Evolutionary conservation across 2,797 vertebrate species (phyloP).

Genomic region (Setipinna tenuifilis): DNA sequence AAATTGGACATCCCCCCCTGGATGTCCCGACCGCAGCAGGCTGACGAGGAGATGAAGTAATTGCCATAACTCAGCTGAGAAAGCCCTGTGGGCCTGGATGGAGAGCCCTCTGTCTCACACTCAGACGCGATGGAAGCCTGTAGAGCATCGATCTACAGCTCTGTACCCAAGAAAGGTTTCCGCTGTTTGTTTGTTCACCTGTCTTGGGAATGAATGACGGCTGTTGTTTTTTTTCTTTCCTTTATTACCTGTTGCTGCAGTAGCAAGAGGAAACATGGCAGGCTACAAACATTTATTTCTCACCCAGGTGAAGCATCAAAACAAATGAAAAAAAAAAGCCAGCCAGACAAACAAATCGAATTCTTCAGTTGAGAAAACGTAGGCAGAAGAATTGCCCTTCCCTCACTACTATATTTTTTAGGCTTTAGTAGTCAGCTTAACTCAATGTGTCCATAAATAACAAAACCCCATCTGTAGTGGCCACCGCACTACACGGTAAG

Average conservation of each 20-base stretch:
- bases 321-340: background rate
- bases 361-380: background rate
- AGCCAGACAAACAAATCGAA: background rate
- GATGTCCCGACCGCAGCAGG: background rate
- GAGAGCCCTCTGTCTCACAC: background rate
- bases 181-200: background rate
- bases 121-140: background rate
- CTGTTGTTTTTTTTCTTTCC: background rate
- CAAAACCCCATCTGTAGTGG: background rate
- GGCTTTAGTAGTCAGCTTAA: background rate
- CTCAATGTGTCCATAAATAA: background rate
- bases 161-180: background rate
- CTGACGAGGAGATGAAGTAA: background rate
- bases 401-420: background rate
- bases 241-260: background rate
- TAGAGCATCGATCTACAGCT: background rate
- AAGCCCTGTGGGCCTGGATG: background rate
- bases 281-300: no score
- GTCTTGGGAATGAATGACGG: background rate
- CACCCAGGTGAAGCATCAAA: background rate
- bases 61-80: background rate
- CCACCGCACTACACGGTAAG: background rate
- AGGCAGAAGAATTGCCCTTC: background rate
- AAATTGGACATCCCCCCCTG: slow-evolving; percentile 38
- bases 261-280: no score